Base-by-base conservation (phyloP, 2,888 invertebrate species). In the Hirtodrosophila confusa region DNA sequence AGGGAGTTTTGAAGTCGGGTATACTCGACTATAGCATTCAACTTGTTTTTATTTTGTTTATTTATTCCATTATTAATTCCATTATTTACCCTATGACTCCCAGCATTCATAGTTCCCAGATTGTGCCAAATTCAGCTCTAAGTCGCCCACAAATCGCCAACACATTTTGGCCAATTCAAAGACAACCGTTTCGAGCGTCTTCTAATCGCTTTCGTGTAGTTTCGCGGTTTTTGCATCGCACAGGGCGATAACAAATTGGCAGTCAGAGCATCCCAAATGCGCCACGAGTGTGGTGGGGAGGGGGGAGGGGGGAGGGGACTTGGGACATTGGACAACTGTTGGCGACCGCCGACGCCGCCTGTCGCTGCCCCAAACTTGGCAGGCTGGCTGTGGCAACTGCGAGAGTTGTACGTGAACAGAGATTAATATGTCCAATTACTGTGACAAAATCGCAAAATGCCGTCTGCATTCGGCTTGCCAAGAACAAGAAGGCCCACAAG, bases 401-500 rank as follows among this genome's bases (percentile, higher is more conserved):
- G 27, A 70, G 62, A 74, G 73, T 68, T 87, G 77, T 72, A 86
- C 75, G 87, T 61, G 82, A 89, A 89, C 83, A 86, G 86, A 90
- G 90, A 90, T 90, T 90, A 91, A 90, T 91, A 89, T 90, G 90
- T 91, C 91, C 91, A 91, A 90, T 90, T 90, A 91, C 90, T 90
- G 89, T 89, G 89, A 89, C 90, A 86, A 91, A 91, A 90, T 89
- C 86, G 89, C 78, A 83, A 89, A 89, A 89, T 90, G 90, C 86
- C 78, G 87, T 78, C 78, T 79, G 88, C 87, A 64, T 86, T 66
- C 68, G 48, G 51, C 49, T 73, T 71, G 75, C 73, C 86, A 75
- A 69, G 64, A 66, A 69, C 76, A 68, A 60, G 29, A 68, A 60
- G 29, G 58, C 57, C 66, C 64, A 58, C 78, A 78, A 77, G 86